Evolutionary conservation across 2,797 vertebrate genomes (phyloP).

Genomic region (Acipenser oxyrinchus): DNA sequence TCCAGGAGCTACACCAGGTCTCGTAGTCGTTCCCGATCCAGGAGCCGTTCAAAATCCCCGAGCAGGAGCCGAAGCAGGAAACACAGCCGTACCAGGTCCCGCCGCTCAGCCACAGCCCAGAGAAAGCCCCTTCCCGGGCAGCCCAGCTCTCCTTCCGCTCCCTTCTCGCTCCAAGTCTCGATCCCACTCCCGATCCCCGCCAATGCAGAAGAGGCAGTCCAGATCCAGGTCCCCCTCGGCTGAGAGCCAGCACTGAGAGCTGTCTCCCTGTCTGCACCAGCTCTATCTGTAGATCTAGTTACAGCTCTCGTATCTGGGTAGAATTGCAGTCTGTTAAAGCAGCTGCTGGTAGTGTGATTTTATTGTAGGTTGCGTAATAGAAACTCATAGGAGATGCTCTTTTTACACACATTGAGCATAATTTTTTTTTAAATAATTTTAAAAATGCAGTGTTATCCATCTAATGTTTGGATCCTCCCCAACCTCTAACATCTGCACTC

Average conservation of each 20-base stretch:
- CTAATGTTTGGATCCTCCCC: too few species aligned
- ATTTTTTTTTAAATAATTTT: too few species aligned
- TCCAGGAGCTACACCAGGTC: conserved; percentile 73
- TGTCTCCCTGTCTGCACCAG: neutral
- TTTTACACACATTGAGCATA: too few species aligned
- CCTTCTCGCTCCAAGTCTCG: conserved; percentile 23
- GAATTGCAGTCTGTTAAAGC: too few species aligned
- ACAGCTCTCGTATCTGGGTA: too few species aligned
- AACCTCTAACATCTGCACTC: too few species aligned
- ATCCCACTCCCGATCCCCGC: conserved; percentile 19
- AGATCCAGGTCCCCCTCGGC: conserved; percentile 62
- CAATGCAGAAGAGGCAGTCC: conserved; percentile 51
- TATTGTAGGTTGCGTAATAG: too few species aligned
- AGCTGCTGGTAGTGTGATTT: too few species aligned
- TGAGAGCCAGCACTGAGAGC: conserved; percentile 52
- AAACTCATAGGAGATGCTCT: too few species aligned
- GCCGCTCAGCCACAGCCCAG: conserved; percentile 66
- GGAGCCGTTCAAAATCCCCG: conserved; percentile 57
- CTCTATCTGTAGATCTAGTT: neutral
- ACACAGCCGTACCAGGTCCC: conserved; percentile 53
- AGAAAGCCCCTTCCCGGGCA: conserved; percentile 61
- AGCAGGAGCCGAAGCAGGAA: conserved; percentile 55
- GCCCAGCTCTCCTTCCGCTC: conserved; percentile 46
- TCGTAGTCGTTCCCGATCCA: conserved; percentile 62
- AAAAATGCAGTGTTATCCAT: too few species aligned